Base-by-base conservation (phyloP, 2,888 invertebrate species). In the Ptychoptera contaminata region DNA sequence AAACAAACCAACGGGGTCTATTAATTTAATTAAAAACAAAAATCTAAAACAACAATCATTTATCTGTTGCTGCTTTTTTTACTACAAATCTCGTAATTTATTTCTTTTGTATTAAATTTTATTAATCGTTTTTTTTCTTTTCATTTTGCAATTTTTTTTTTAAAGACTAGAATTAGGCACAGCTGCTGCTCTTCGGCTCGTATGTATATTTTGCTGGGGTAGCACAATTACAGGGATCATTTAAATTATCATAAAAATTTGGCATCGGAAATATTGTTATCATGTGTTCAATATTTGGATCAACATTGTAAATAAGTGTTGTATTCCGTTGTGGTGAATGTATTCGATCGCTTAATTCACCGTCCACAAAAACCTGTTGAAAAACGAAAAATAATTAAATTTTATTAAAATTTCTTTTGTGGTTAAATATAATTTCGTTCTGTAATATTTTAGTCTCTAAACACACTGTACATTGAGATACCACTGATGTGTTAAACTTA, bases 281-380 rank as follows among this genome's bases (percentile, higher is more conserved):
- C 46, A 58, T 54, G 48, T 63, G 63, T 1, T 54, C 47, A 32
- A 48, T 48, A 6, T 52, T 53, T 2, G 61, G 53, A 47, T 63
- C 55, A 39, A 64, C 55, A 47, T 58, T 54, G 40, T 56, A 56
- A 11, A 62, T 53, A 37, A 63, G 61, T 14, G 54, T 58, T 14
- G 64, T 55, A 31, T 56, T 55, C 45, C 62, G 63, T 14, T 54
- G 49, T 37, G 49, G 52, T 39, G 56, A 55, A 46, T 54, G 59
- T 40, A 59, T 58, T 15, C 62, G 58, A 50, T 61, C 61, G 10
- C 59, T 60, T 38, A 62, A 48, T 45, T 53, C 53, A 7, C 59
- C 62, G 49, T 64, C 64, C 37, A 64, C 56, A 48, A 56, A 62
- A 42, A 63, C 56, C 63, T 63, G 40, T 1, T 34, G 36, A 8